Base-by-base conservation (phyloP, 2,888 invertebrate species). In the Noctua fimbriata region DNA sequence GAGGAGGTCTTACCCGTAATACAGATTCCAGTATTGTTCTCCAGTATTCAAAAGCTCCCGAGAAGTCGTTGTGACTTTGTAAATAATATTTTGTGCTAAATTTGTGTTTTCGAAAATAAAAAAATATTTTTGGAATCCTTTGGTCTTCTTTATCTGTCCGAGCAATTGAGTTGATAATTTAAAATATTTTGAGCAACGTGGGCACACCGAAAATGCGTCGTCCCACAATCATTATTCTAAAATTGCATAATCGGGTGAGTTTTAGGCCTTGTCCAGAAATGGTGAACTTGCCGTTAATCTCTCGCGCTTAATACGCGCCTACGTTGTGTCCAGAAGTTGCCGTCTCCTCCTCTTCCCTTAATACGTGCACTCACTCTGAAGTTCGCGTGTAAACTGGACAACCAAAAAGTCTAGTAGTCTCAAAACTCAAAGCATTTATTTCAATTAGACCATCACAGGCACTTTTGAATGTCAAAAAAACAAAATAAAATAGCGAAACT, bases 71-170 rank as follows among this genome's bases (percentile, higher is more conserved):
- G 1, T 49, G 76, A 52, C 21, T 67, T 82, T 58, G 58, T 76
- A 67, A 52, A 76, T 76, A 82, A 58, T 49, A 36, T 21, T 83
- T 83, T 58, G 58, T 60, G 21, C 24, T 28, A 66, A 63, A 55
- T 65, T 36, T 0, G 24, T 41, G 24, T 41, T 82, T 67, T 32
- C 10, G 1, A 55, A 36, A 67, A 36, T 60, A 58, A 69, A 52
- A 28, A 76, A 2, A 1, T 66, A 18, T 52, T 60, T 79, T 81
- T 63, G 9, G 47, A 28, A 36, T 52, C 36, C 5, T 24, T 52
- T 12, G 1, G 4, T n/a, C n/a, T 58, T 58, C 58, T 66, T 55
- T 76, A n/a, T 44, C 36, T 60, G 1, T 14, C 6, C 14, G n/a
- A 47, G 32, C n/a, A 21, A 16, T 76, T 4, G 18, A 21, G 21